Conservation (phyloP, 2,888 invertebrate genomes). For the Caenorhabditis japonica region DNA sequence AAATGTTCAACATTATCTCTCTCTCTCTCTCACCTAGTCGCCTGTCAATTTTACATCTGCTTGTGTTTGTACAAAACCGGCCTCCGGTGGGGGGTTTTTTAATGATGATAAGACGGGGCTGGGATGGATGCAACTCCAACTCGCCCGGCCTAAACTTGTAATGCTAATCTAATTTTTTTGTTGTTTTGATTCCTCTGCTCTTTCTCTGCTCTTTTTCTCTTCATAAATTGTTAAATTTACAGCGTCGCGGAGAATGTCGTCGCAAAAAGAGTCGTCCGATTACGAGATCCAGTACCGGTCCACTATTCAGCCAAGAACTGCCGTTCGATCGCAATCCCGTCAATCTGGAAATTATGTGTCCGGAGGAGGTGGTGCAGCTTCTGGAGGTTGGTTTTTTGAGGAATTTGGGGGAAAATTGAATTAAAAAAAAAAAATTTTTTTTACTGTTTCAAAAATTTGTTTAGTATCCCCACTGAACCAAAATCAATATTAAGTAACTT, state of each 20-base stretch:
- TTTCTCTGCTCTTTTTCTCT: background rate
- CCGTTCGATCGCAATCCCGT: slow-evolving; percentile 69
- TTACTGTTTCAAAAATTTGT: too few relatives aligned
- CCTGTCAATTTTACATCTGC: too few relatives aligned
- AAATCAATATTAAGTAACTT: too few relatives aligned
- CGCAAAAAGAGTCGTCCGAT: slow-evolving; percentile 61
- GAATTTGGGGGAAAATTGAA: too few relatives aligned
- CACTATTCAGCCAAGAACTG: slow-evolving; percentile 75
- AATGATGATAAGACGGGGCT: slow-evolving; percentile 9
- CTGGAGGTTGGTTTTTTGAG: slow-evolving; percentile 63
- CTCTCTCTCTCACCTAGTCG: background rate
- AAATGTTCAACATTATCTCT: slow-evolving; percentile 45
- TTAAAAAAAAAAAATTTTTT: too few relatives aligned
- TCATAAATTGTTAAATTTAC: background rate
- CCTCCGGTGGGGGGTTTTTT: slow-evolving; percentile 22
- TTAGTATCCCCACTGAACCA: too few relatives aligned
- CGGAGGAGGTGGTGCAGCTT: slow-evolving; percentile 66
- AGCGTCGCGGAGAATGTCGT: slow-evolving; percentile 32
- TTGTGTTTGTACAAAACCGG: slow-evolving; percentile 43
- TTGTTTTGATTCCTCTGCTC: slow-evolving; percentile 3
- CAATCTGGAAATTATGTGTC: slow-evolving; percentile 69
- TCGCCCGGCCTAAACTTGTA: background rate
- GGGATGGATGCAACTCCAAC: slow-evolving; percentile 9
- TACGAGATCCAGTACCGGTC: slow-evolving; percentile 74
- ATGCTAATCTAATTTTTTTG: background rate